Evolutionary conservation across 2,888 invertebrate genomes (phyloP), one percentile per base, ranked within the genome.

Genomic region (Incurvaria masculella): DNA sequence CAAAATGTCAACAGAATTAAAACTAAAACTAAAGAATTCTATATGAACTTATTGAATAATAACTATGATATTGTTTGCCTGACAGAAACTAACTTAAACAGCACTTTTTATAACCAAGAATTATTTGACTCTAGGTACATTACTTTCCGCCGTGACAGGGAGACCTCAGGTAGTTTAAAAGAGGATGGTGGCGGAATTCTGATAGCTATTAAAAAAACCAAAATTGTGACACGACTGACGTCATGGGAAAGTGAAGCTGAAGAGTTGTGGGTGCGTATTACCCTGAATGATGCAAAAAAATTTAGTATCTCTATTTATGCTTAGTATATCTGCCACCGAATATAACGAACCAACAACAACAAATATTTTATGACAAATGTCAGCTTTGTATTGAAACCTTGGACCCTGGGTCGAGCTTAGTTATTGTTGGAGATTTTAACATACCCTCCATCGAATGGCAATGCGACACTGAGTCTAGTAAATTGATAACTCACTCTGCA

Each of bases 181-280:
- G 19, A 6, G 4, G 48, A 48, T 19, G 48, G 48, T 3, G 48
- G 44, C 14, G 48, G 48, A 14, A 40, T 48, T 8, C n/a, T 48
- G 19, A 19, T 48, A 6, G 49, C 49, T 8, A 20, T 42, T 21
- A 33, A 21, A 16, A 49, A 49, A n/a, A 14, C 6, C 8, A n/a
- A 41, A 21, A 43, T 5, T 17, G 45, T 42, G 16, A 19, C 18
- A n/a, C 40, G 39, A 1, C 44, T 16, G 27, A 27, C 17, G 10
- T 10, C 21, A 10, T 49, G 19, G 26, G 41, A 45, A 17, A 27
- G 26, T 16, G 19, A 20, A 1, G 21, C 21, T 21, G 49, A 49
- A 21, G 45, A 49, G 16, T 10, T 49, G 14, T 49, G 45, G 49
- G n/a, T n/a, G n/a, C n/a, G n/a, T n/a, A n/a, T n/a, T n/a, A n/a